These are phyloP conservation scores for Arothron firmamentum DNA, from an alignment of 2,113 vertebrate genomes.

Conservation along the genomic window DNA sequence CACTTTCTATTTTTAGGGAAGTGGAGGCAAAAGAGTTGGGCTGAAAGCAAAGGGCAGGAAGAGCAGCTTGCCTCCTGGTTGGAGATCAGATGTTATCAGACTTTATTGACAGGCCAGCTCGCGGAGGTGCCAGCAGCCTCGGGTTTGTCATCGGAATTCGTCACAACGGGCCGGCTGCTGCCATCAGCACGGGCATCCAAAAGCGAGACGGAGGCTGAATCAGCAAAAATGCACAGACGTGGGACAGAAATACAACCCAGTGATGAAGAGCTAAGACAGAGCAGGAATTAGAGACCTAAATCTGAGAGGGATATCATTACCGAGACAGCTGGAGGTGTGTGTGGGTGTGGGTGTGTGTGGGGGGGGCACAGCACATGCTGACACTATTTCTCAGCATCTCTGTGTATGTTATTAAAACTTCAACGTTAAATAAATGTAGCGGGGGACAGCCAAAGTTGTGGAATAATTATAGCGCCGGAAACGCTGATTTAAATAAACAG, in stretches of 20 bases:
- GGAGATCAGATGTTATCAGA: conserved; percentile 53
- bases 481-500: conserved; percentile 57
- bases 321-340: conserved; percentile 29
- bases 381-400: conserved; percentile 63
- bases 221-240: conserved; percentile 44
- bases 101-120: conserved; percentile 38
- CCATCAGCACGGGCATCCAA: conserved; percentile 36
- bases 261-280: conserved; percentile 37
- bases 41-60: conserved; percentile 27
- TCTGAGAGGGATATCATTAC: conserved; percentile 54
- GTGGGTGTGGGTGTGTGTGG: not conserved
- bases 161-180: conserved; percentile 53
- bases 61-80: conserved; percentile 36
- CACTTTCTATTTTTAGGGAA: conserved; percentile 48
- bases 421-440: conserved; percentile 63
- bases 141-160: conserved; percentile 24
- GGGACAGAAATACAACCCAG: conserved; percentile 53
- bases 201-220: conserved; percentile 52
- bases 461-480: conserved; percentile 62
- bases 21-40: conserved; percentile 25
- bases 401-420: conserved; percentile 64
- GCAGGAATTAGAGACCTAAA: conserved; percentile 41
- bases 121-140: conserved; percentile 17
- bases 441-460: conserved; percentile 59
- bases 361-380: conserved; percentile 48